A percentile compares a stretch with the other conserved stretches of the same genome.
Conservation (phyloP, 2,888 invertebrate genomes). For the Atherix ibis region DNA sequence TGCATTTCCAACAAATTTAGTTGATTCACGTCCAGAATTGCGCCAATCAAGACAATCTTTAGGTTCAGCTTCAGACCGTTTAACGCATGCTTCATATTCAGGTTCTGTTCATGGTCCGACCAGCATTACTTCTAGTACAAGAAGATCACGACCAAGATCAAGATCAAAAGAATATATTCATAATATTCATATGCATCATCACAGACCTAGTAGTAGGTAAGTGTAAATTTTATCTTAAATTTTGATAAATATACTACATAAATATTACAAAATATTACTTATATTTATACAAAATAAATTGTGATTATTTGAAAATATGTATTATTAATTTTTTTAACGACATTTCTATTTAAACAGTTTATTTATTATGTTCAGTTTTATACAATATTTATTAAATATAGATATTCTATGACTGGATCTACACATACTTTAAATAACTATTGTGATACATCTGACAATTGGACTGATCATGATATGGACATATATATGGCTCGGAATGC, state of each 20-base stretch:
- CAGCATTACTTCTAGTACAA: conserved; percentile 43
- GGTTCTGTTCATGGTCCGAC: conserved; percentile 45
- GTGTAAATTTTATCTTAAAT: too few relatives aligned
- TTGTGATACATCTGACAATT: conserved; percentile 79
- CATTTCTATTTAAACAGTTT: too few relatives aligned
- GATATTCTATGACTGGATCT: conserved; percentile 59
- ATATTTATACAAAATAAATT: too few relatives aligned
- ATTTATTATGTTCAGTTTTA: too few relatives aligned
- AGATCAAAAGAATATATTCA: conserved; percentile 51
- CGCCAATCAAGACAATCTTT: conserved; percentile 75
- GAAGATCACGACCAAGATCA: conserved; percentile 59
- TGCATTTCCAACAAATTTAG: conserved; percentile 57
- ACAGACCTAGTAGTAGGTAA: conserved; percentile 61
- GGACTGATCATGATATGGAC: conserved; percentile 93
- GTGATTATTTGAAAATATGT: too few relatives aligned
- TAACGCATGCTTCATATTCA: conserved; percentile 59
- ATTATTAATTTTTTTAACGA: too few relatives aligned
- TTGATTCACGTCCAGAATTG: conserved; percentile 63
- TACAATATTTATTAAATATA: conserved; percentile 14
- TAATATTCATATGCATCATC: conserved; percentile 33
- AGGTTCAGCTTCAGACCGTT: conserved; percentile 65
- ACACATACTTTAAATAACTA: conserved; percentile 69
- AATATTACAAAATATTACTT: too few relatives aligned
- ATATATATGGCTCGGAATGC: conserved; percentile 89
- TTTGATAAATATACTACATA: too few relatives aligned